Evolutionary conservation across 2,888 invertebrate genomes (phyloP).

Genomic region (Meteorus colon): DNA sequence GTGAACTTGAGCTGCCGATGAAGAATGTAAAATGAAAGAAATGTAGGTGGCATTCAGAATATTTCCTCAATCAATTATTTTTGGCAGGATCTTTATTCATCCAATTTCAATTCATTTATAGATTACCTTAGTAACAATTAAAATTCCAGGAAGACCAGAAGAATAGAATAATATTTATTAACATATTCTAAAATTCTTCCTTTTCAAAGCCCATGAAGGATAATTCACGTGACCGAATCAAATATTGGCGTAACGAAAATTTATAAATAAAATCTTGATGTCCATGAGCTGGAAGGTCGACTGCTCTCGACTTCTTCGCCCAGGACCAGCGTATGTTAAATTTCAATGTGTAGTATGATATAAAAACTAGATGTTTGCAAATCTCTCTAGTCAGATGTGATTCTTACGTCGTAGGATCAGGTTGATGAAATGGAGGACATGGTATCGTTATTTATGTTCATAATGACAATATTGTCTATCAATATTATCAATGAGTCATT

Average conservation of each 20-base stretch:
- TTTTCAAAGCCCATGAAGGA: neutral
- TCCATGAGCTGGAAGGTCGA: slow-evolving; percentile 63
- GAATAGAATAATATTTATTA: neutral
- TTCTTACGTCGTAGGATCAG: slow-evolving; percentile 10
- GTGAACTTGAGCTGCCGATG: slow-evolving; percentile 49
- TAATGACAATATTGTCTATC: neutral
- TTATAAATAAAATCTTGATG: slow-evolving; percentile 56
- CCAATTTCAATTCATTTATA: neutral
- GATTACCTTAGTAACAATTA: neutral
- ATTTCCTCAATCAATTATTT: slow-evolving; percentile 27
- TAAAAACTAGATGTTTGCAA: slow-evolving; percentile 13
- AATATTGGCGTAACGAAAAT: neutral
- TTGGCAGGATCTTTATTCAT: neutral
- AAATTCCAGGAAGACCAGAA: neutral
- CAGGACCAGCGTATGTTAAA: neutral
- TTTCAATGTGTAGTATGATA: slow-evolving; percentile 1
- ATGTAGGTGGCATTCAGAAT: slow-evolving; percentile 9
- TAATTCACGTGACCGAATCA: neutral
- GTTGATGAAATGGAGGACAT: slow-evolving; percentile 17
- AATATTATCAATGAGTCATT: neutral
- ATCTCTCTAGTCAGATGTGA: slow-evolving; percentile 24
- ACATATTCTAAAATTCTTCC: neutral
- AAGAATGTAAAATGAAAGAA: slow-evolving; percentile 20
- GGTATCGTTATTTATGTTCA: neutral
- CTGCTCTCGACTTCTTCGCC: slow-evolving; percentile 47